Base-by-base conservation (phyloP, 2,888 invertebrate species). In the Trichogramma dendrolimi region DNA sequence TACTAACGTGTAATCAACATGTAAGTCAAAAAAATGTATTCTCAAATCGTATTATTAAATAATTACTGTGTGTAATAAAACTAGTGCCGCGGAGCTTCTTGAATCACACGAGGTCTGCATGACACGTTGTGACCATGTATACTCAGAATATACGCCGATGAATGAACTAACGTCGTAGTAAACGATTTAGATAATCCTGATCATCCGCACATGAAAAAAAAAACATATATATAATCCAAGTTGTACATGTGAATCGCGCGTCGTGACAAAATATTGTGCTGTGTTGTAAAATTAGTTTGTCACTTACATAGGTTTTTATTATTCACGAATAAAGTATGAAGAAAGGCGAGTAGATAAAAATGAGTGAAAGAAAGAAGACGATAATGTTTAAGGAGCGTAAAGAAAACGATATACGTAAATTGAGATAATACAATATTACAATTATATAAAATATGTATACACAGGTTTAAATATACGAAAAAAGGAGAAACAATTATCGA, bases 271-370 rank as follows among this genome's bases (percentile, higher is more conserved):
- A 72, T 75, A 75, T 71, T 78, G 79, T 77, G 79, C 78, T 78
- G 79, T 79, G 79, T 77, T 78, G 75, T 77, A 78, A 76, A 76
- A 74, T 76, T 78, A 77, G 73, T 75, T 77, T 71, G 73, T 75
- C 73, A 71, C 73, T 73, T 77, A 75, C 27, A 27, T 52, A 65
- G 73, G 75, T 76, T 75, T 71, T 72, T 62, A 71, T 70, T 67
- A 66, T 67, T 57, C 50, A 49, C 43, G 40, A 49, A 8, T 49
- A 41, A 43, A 38, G 39, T 50, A 8, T 51, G 54, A 14, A 41
- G n/a, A 7, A n/a, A 14, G 4, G 41, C 41, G 6, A n/a, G 27
- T 44, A 48, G 10, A 10, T 6, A 27, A 40, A 27, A 14, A 39
- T 38, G 54, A 27, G 43, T 7, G 46, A 38, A 51, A 57, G 52